Percentiles rank a stretch among this genome's conserved stretches.
Conservation (phyloP, 2,113 vertebrate species). For the Sarotherodon lohbergeri region DNA sequence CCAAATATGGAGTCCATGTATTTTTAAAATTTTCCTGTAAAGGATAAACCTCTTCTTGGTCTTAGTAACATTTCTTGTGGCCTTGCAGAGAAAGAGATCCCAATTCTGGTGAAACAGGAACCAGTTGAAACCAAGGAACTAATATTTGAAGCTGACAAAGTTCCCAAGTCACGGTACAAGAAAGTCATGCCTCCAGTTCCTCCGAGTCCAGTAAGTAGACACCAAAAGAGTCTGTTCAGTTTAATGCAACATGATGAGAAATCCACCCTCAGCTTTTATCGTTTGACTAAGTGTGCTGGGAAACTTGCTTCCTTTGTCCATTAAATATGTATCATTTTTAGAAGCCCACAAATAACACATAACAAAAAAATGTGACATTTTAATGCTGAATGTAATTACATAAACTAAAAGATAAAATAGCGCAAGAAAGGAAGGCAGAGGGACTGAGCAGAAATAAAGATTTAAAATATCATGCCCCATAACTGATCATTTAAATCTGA, state of each 20-base stretch:
- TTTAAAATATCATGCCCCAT: background rate
- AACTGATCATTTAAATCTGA: background rate
- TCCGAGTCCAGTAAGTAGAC: conserved; percentile 71
- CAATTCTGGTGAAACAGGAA: conserved; percentile 75
- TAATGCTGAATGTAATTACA: background rate
- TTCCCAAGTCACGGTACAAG: conserved; percentile 79
- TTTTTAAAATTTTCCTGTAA: background rate
- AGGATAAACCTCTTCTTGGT: background rate
- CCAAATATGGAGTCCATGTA: background rate
- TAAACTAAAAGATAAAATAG: background rate
- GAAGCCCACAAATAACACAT: background rate
- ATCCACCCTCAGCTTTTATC: background rate
- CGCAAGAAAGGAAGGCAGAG: background rate
- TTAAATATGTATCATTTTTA: background rate
- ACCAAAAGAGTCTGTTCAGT: background rate
- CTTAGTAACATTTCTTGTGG: background rate
- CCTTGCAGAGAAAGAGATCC: conserved; percentile 77
- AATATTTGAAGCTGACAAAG: conserved; percentile 74
- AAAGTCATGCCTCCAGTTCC: conserved; percentile 70
- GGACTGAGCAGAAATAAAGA: background rate
- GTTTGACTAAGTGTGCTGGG: background rate
- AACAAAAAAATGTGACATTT: background rate
- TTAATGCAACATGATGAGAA: background rate
- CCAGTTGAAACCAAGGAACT: conserved; percentile 76
- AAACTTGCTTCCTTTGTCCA: background rate